These are phyloP conservation scores for Pyrrhosoma nymphula DNA, from an alignment of 2,888 invertebrate genomes.

Conservation along the genomic window DNA sequence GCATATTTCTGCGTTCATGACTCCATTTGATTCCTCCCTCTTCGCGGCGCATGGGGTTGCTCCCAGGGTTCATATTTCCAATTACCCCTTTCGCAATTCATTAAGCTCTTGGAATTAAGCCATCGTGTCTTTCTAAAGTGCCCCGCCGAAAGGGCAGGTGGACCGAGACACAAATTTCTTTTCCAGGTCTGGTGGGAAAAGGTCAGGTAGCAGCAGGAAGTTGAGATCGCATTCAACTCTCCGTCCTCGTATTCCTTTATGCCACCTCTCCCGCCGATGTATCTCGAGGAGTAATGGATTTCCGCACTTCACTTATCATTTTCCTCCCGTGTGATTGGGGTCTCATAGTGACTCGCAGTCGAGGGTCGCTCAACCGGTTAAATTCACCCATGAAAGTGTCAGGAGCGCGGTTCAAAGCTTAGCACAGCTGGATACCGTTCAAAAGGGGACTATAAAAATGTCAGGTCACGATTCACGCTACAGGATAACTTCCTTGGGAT, in stretches of 20 bases:
- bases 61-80: slow-evolving; percentile 48
- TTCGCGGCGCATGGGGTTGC: neutral
- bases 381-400: neutral
- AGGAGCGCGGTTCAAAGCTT: neutral
- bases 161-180: slow-evolving; percentile 47
- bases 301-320: slow-evolving; percentile 28
- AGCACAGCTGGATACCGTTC: neutral
- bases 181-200: neutral
- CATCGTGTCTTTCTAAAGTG: neutral
- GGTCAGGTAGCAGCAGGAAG: neutral
- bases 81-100: slow-evolving; percentile 40
- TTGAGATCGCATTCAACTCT: neutral
- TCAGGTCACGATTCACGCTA: neutral
- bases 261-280: neutral
- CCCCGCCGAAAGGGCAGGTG: slow-evolving; percentile 33
- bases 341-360: neutral
- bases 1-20: neutral
- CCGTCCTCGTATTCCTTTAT: neutral
- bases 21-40: neutral
- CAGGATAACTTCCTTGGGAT: neutral
- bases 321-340: neutral
- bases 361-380: neutral
- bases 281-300: neutral
- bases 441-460: neutral
- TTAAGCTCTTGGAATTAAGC: slow-evolving; percentile 26